Evolutionary conservation across 1,140 invertebrate species (phyloP), one percentile per base, ranked within the genome.

Genomic region (Proctacanthus coquilletti): DNA sequence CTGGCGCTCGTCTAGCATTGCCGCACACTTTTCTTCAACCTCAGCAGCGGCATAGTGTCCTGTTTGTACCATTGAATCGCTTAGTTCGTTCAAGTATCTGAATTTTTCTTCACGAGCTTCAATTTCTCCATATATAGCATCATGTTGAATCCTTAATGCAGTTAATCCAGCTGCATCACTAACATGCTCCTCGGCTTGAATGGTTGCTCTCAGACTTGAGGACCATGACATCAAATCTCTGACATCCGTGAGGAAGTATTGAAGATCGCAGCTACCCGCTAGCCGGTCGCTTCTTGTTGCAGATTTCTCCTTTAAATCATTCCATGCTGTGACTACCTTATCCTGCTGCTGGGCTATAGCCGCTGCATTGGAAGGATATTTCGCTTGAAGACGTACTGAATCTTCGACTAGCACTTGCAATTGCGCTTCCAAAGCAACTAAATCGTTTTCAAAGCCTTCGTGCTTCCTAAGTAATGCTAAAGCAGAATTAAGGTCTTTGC

Each of bases 391-490:
- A 39, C 84, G 71, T 0, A 75, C 75, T 0, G 88, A 86, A 54
- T 97, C 93, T 53, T 97, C 91, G 4, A 95, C 78, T 1, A 98
- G 64, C 2, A 83, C 75, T 65, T 89, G 83, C 8, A 96, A 64
- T 59, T 95, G 91, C 1, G 87, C 88, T 57, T 96, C 91, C 3
- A 97, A 63, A 1, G 88, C 91, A 3, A 93, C 75, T 10, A 97
- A 60, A 62, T 98, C 93, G 59, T 93, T 95, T 61, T 96, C 91
- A 52, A 94, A 89, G 3, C 83, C 81, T 64, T 96, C 89, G 56
- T 96, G 92, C 46, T 84, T 78, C 42, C 88, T 67, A 4, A 89
- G 71, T 35, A 92, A 63, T 0, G 77, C 75, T 37, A 88, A 60
- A 14, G 88, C 89, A 0, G 88, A 84, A 51, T 93, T 85, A 5